Evolutionary conservation across 2,113 vertebrate genomes (phyloP), one percentile per base, ranked within the genome.

Genomic region (Myocastor coypus): DNA sequence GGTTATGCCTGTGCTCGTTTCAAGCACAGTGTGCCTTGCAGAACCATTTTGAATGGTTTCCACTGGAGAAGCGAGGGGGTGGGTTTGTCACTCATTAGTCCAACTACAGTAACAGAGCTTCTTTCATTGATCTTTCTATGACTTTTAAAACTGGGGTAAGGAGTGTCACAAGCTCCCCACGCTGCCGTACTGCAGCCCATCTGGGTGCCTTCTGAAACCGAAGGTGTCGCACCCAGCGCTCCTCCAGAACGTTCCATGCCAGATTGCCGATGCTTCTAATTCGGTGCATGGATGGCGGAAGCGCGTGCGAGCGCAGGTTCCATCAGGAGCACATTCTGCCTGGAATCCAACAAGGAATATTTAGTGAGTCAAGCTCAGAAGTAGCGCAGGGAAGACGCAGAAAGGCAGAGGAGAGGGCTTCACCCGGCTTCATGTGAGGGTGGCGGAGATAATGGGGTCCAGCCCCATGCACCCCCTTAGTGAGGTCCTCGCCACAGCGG

Each of bases 301-400:
- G 96, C 97, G 96, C 88, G 97, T 96, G 93, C 88, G 34, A 96
- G 83, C 94, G 37, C 95, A 73, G 97, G 89, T 94, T 97, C 96
- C 96, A 98, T 97, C 96, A 98, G 97, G 97, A 97, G 97, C 96
- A 96, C 97, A 96, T 97, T 98, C 97, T 96, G 94, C 95, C 85
- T 97, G 94, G 94, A 97, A 95, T 97, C 95, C 88, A 83, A 97
- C 95, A 73, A 97, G 89, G 97, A 97, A 97, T 97, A 91, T 78
- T 96, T 97, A 98, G 96, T 97, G 97, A 97, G 80, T 96, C 96
- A 92, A 64, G 96, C 96, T 83, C 96, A 93, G 84, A 90, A 94
- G 84, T 87, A 80, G n/a, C 85, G 92, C 66, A 86, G 88, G 82
- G 92, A 95, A 63, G 93, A 89, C 86, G 66, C 83, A 95, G 91